Evolutionary conservation across 2,888 invertebrate species (phyloP).

Genomic region (Melanophora roralis): DNA sequence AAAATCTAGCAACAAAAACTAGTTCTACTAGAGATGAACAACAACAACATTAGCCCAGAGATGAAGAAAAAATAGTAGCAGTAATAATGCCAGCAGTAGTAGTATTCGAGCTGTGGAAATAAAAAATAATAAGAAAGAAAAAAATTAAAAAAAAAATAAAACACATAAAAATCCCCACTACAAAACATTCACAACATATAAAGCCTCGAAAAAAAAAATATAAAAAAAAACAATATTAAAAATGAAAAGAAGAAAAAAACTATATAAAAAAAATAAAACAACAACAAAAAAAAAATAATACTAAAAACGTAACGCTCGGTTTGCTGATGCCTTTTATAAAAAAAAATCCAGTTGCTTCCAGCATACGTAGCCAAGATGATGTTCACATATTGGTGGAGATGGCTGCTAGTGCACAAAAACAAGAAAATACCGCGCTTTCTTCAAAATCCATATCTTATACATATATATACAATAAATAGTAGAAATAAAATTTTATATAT

Average conservation of each 20-base stretch:
- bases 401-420: slow-evolving; percentile 44
- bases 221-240: slow-evolving; percentile 47
- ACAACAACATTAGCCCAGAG: not conserved
- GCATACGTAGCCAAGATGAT: slow-evolving; percentile 62
- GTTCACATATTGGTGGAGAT: slow-evolving; percentile 52
- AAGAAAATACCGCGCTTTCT: slow-evolving; percentile 54
- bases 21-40: slow-evolving; percentile 41
- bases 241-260: slow-evolving; percentile 48
- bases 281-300: slow-evolving; percentile 30
- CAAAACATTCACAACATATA: slow-evolving; percentile 60
- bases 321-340: slow-evolving; percentile 58
- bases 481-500: slow-evolving; percentile 1
- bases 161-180: slow-evolving; percentile 62
- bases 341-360: slow-evolving; percentile 61
- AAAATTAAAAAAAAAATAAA: slow-evolving; percentile 15
- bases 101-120: slow-evolving; percentile 53
- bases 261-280: slow-evolving; percentile 34
- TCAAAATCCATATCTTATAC: slow-evolving; percentile 29
- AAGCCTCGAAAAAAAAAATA: slow-evolving; percentile 53
- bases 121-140: slow-evolving; percentile 54
- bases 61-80: slow-evolving; percentile 21
- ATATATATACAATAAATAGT: slow-evolving; percentile 31
- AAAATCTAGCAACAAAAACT: slow-evolving; percentile 63
- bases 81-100: slow-evolving; percentile 58
- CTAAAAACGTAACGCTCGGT: slow-evolving; percentile 56